Conservation (phyloP, 1,140 invertebrate species). For the Amphibalanus amphitrite region DNA sequence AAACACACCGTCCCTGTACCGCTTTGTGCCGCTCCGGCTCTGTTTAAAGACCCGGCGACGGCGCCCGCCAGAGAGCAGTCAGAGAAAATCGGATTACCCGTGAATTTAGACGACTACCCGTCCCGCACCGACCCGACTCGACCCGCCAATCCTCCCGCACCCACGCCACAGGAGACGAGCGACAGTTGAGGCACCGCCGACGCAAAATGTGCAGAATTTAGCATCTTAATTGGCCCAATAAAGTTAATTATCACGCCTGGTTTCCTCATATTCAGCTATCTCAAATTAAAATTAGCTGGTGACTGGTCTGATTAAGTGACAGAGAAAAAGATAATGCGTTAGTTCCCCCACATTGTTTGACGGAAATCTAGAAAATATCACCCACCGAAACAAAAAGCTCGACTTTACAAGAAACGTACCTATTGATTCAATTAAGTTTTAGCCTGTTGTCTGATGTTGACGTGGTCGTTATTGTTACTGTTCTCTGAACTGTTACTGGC, state of each 20-base stretch:
- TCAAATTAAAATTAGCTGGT: not conserved
- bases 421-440: too few relatives aligned
- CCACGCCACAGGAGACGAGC: not conserved
- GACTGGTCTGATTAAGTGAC: not conserved
- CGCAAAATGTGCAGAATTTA: not conserved
- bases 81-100: not conserved
- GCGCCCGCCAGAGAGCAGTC: too few relatives aligned
- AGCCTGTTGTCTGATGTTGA: too few relatives aligned
- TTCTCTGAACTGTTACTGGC: too few relatives aligned
- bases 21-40: not conserved
- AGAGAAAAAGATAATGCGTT: slow-evolving; percentile 1
- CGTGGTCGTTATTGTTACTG: too few relatives aligned
- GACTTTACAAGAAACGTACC: too few relatives aligned
- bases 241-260: not conserved
- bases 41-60: not conserved
- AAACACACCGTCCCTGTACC: not conserved
- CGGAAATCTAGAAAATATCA: too few relatives aligned
- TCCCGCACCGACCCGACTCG: too few relatives aligned
- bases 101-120: not conserved
- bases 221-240: slow-evolving; percentile 1
- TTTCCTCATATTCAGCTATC: not conserved
- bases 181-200: not conserved
- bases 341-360: not conserved
- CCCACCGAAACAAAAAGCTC: too few relatives aligned
- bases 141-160: too few relatives aligned